phyloP scores from a whole-genome alignment of 2,113 vertebrate genomes.

The Crotalus viridis region DNA sequence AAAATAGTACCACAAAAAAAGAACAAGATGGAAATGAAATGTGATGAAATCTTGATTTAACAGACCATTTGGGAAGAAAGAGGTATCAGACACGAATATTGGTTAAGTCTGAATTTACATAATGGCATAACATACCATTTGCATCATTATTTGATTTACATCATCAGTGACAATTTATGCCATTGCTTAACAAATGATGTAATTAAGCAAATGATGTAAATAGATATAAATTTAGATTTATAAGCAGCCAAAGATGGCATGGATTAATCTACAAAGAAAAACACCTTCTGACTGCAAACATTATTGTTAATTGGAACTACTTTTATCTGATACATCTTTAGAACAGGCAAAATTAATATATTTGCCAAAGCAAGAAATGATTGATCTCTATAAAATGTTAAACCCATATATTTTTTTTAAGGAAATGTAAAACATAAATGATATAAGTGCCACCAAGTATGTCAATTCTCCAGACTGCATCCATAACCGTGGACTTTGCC shows the following conservation, averaged over 20 bases:
- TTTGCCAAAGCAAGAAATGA: neutral
- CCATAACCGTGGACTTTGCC: neutral
- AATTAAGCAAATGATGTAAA: neutral
- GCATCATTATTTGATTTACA: neutral
- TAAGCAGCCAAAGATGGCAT: neutral
- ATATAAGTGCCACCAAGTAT: neutral
- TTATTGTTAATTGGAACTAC: neutral
- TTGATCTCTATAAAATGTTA: neutral
- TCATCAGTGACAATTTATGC: neutral
- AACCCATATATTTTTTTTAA: neutral
- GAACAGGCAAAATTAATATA: neutral
- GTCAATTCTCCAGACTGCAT: neutral
- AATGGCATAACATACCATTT: neutral
- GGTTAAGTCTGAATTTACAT: neutral
- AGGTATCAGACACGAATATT: neutral
- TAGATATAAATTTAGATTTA: neutral
- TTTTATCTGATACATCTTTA: neutral
- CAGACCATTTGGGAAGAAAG: neutral
- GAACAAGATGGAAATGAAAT: neutral
- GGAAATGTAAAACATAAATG: neutral
- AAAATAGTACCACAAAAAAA: neutral
- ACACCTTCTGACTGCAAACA: neutral
- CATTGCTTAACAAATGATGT: neutral
- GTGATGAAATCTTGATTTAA: neutral
- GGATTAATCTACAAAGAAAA: neutral